These are phyloP conservation scores for Helleia helle DNA, from an alignment of 2,888 invertebrate genomes.

Conservation along the genomic window DNA sequence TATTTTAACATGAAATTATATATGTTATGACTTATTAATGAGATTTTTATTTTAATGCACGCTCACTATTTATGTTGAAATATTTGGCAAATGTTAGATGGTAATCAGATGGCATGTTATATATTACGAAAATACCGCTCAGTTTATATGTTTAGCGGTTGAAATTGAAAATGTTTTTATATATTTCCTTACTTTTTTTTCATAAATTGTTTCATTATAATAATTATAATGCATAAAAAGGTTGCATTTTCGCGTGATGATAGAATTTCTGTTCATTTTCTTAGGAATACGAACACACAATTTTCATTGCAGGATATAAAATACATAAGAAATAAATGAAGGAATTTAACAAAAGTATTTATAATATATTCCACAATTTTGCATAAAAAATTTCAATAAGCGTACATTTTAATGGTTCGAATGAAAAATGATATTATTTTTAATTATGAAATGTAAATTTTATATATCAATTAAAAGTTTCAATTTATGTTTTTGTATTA, in stretches of 20 bases:
- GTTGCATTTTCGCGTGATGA: no score
- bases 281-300: no score
- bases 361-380: no score
- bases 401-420: conserved; percentile 5
- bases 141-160: no score
- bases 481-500: conserved; percentile 7
- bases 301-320: no score
- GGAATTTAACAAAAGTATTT: no score
- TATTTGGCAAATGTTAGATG: conserved; percentile 1
- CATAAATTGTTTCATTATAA: no score
- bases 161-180: conserved; percentile 2
- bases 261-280: no score
- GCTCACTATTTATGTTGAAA: background rate
- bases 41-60: background rate
- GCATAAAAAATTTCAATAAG: conserved; percentile 5
- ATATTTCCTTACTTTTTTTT: no score
- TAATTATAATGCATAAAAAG: no score
- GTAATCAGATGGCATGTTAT: conserved; percentile 2
- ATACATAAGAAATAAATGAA: no score
- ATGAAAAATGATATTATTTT: conserved; percentile 8
- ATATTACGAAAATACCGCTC: background rate
- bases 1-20: conserved; percentile 2
- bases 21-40: background rate
- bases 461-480: background rate
- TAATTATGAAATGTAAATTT: conserved; percentile 9